phyloP scores from a whole-genome alignment of 92 coral and sea anemone species.

The Palythoa grandiflora region DNA sequence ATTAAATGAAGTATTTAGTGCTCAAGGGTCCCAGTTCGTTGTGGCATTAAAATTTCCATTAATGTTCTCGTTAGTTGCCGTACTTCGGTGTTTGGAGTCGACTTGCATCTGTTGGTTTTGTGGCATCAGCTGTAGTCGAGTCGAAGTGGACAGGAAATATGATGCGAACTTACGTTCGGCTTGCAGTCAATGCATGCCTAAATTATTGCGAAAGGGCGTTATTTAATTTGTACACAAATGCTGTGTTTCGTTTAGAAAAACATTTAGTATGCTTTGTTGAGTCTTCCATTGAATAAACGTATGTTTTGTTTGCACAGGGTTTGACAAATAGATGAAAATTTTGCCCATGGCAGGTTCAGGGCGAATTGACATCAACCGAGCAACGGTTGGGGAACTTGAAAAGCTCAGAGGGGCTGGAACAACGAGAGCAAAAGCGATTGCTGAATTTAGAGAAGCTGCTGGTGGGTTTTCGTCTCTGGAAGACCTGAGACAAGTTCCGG shows the following conservation, averaged over 20 bases:
- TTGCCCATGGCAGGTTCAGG: conserved; percentile 88
- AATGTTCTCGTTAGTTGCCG: not conserved
- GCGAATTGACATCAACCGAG: conserved; percentile 90
- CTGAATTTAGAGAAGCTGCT: conserved; percentile 84
- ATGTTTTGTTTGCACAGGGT: conserved; percentile 16
- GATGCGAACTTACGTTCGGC: conserved; percentile 4
- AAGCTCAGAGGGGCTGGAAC: conserved; percentile 89
- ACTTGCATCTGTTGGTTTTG: not conserved
- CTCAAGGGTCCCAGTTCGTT: not conserved
- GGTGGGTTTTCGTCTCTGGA: conserved; percentile 91
- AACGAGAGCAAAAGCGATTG: conserved; percentile 88
- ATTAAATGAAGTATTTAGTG: not conserved
- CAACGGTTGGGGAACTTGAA: conserved; percentile 86
- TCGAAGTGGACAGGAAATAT: not conserved
- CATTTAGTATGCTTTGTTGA: not conserved
- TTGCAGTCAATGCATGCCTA: not conserved
- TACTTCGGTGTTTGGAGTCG: not conserved
- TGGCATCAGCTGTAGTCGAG: conserved; percentile 38
- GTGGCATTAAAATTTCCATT: not conserved
- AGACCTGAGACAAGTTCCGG: conserved; percentile 85
- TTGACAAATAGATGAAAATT: conserved; percentile 14
- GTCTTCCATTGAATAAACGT: not conserved
- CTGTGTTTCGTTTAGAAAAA: no score
- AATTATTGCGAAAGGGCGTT: conserved; percentile 27
- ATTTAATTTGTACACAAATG: conserved; percentile 3